Evolutionary conservation across 1,140 invertebrate genomes (phyloP), one percentile per base, ranked within the genome.

Genomic region (Leptopilina boulardi): DNA sequence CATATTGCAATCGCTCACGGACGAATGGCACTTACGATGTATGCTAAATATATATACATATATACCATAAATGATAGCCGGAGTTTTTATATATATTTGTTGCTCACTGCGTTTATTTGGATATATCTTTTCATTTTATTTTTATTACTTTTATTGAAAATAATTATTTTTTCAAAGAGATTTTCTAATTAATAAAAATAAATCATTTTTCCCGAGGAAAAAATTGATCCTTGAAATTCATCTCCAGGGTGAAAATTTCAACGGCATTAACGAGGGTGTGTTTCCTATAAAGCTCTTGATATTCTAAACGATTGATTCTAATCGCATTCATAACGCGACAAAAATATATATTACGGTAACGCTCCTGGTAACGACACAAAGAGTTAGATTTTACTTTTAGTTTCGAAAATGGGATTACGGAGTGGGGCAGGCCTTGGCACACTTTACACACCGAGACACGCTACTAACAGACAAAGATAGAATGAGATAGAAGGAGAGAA

Each of bases 381-480:
- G 87, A 89, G 88, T 90, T 91, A 90, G 89, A 91, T 91, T 90
- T 91, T 91, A 90, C 89, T 91, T 91, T 91, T 91, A 89, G 89
- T 91, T 91, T 91, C 89, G 89, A 91, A 91, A 90, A 91, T 88
- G 89, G 85, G 87, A 91, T 89, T 85, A 84, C 78, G 71, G 81
- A 87, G 89, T 89, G 89, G 89, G 88, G 85, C 76, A 84, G 88
- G 88, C 90, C 90, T 91, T 91, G 90, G 89, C 88, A 90, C 88
- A 91, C 89, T 90, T 91, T 81, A 87, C 87, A 88, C 88, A 86
- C 85, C 82, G 85, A 87, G 83, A 85, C 81, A 84, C 83, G 83
- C 77, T 83, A 76, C 74, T 54, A 70, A 76, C 21, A n/a, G 66
- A 56, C 73, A 70, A 44, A 56, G 42, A 73, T 23, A 76, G 70